phyloP scores from a whole-genome alignment of 2,113 vertebrate species.

The Gymnogyps californianus region DNA sequence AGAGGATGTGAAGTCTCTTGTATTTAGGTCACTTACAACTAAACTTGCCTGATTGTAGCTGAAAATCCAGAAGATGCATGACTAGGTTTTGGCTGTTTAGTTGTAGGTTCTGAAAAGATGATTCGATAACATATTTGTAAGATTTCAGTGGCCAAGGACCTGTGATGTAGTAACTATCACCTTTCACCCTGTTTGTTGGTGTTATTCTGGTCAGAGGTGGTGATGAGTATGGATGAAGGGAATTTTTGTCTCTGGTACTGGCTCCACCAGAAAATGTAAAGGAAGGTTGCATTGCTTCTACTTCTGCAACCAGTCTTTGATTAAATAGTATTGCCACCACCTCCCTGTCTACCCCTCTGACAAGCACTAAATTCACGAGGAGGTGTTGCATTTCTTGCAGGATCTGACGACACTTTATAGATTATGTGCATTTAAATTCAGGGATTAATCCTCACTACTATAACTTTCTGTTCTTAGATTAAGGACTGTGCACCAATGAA shows the following conservation, averaged over 20 bases:
- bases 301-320: not conserved
- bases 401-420: not conserved
- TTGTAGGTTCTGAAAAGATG: not conserved
- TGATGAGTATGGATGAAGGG: not conserved
- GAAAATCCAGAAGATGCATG: not conserved
- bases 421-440: not conserved
- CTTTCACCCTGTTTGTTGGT: not conserved
- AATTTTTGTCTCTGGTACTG: not conserved
- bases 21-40: not conserved
- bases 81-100: not conserved
- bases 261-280: not conserved
- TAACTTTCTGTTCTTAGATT: not conserved
- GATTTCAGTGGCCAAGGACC: not conserved
- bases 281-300: not conserved
- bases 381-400: not conserved
- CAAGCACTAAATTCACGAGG: not conserved
- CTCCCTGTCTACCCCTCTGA: not conserved
- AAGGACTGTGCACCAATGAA: not conserved
- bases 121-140: not conserved
- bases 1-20: not conserved
- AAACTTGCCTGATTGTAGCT: not conserved
- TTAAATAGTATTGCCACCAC: not conserved
- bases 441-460: not conserved
- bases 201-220: not conserved
- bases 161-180: rapidly evolving